phyloP scores from a whole-genome alignment of 2,113 vertebrate species.

The Phasianus colchicus region DNA sequence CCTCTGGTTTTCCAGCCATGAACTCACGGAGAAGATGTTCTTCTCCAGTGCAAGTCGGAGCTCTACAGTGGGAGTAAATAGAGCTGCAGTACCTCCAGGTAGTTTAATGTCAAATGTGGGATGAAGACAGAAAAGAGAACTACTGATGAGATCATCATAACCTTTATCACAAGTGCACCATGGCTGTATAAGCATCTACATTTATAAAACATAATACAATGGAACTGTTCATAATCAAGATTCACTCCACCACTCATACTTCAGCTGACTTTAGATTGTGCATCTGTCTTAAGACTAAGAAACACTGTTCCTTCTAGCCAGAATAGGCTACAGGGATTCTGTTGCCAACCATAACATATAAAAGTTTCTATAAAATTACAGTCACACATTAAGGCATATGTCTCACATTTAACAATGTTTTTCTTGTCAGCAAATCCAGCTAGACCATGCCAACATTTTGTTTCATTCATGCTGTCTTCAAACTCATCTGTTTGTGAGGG shows the following conservation, averaged over 20 bases:
- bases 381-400: constrained; percentile 64
- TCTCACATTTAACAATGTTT: constrained; percentile 71
- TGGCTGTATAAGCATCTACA: neutral
- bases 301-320: constrained; percentile 36
- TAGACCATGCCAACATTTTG: constrained; percentile 65
- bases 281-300: constrained; percentile 6
- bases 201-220: neutral
- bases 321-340: constrained; percentile 40
- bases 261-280: neutral
- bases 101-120: neutral
- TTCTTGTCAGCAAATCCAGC: constrained; percentile 61
- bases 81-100: neutral
- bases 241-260: neutral
- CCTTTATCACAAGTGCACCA: neutral
- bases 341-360: constrained; percentile 65
- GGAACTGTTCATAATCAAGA: neutral
- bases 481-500: constrained; percentile 42
- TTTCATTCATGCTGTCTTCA: constrained; percentile 66
- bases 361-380: constrained; percentile 61
- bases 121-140: neutral
- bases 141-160: neutral
- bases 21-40: neutral
- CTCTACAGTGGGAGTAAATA: neutral
- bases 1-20: neutral
- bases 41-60: neutral